A percentile compares a stretch with the other conserved stretches of the same genome.
Conservation (phyloP, 2,888 invertebrate genomes). For the Patella pellucida region DNA sequence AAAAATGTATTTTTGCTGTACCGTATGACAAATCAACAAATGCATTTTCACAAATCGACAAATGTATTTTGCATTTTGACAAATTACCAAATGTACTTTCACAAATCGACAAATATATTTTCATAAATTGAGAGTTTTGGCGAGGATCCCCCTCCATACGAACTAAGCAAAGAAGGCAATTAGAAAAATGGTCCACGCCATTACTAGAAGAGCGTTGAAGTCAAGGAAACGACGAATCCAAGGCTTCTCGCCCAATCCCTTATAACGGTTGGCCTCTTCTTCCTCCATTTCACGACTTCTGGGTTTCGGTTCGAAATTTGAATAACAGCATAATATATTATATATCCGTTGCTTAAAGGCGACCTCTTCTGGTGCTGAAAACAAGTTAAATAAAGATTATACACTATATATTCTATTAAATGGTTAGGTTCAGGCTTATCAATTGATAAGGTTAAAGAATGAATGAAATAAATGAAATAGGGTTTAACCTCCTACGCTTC, state of each 20-base stretch:
- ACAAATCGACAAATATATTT: too few relatives aligned
- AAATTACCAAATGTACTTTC: too few relatives aligned
- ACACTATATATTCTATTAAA: not conserved
- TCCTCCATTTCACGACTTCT: slow-evolving; percentile 21
- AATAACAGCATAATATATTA: slow-evolving; percentile 33
- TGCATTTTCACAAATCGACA: too few relatives aligned
- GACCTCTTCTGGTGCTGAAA: not conserved
- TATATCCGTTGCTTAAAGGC: slow-evolving; percentile 17
- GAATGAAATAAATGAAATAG: too few relatives aligned
- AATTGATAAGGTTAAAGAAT: too few relatives aligned
- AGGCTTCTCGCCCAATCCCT: slow-evolving; percentile 24
- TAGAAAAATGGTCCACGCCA: slow-evolving; percentile 28
- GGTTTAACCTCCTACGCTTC: too few relatives aligned
- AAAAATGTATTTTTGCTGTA: too few relatives aligned
- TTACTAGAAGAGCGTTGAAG: slow-evolving; percentile 25
- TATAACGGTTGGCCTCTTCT: slow-evolving; percentile 19
- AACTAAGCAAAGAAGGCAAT: slow-evolving; percentile 16
- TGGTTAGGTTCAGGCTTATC: too few relatives aligned
- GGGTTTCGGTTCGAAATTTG: slow-evolving; percentile 24
- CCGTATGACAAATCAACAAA: too few relatives aligned
- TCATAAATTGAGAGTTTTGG: too few relatives aligned
- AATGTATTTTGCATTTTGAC: too few relatives aligned
- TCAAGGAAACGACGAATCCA: slow-evolving; percentile 22
- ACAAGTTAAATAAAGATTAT: not conserved
- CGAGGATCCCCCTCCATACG: too few relatives aligned